Conservation (phyloP, 2,797 vertebrate genomes). For the Telmatherina bonti region DNA sequence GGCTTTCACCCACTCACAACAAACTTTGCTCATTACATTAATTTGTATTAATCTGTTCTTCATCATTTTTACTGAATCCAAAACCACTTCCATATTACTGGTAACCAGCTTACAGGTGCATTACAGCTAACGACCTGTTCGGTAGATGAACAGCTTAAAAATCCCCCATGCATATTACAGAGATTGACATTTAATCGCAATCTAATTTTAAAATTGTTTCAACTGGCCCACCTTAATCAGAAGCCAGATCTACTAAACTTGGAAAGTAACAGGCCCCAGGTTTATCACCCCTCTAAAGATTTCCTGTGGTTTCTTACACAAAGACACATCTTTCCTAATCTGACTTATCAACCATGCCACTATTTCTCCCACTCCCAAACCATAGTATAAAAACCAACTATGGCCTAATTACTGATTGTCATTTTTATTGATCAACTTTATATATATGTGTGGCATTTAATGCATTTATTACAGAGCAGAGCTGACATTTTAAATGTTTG, state of each 20-base stretch:
- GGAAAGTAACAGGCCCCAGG: background rate
- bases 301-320: background rate
- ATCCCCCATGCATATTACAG: too few relatives aligned
- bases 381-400: conserved; percentile 1
- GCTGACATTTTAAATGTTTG: background rate
- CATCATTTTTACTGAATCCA: too few relatives aligned
- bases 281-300: background rate
- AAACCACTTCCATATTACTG: too few relatives aligned
- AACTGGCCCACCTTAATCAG: background rate
- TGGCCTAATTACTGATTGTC: background rate
- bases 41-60: too few relatives aligned
- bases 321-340: background rate
- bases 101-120: too few relatives aligned
- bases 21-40: too few relatives aligned
- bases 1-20: too few relatives aligned
- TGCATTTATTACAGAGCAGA: background rate
- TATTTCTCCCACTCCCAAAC: background rate
- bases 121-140: too few relatives aligned
- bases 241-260: background rate
- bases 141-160: too few relatives aligned
- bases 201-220: too few relatives aligned
- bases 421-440: background rate
- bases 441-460: background rate
- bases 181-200: too few relatives aligned
- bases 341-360: background rate